These are phyloP conservation scores for Margarornis squamiger DNA, from an alignment of 2,797 vertebrate species.

Conservation along the genomic window DNA sequence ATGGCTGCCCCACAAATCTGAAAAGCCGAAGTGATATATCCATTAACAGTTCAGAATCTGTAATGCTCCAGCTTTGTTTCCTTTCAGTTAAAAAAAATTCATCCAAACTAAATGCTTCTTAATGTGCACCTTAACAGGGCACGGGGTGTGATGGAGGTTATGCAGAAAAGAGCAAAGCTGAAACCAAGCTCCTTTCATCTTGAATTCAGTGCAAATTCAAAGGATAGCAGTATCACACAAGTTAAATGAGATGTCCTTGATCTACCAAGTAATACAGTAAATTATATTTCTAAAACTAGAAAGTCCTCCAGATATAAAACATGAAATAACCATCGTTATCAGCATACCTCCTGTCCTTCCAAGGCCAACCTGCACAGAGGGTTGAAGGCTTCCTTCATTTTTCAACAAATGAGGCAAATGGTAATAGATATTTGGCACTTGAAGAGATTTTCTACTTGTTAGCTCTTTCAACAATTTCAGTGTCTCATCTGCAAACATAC, in stretches of 20 bases:
- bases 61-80: background rate
- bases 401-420: conserved; percentile 98
- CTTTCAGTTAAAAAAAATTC: background rate
- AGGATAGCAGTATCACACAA: background rate
- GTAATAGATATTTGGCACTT: conserved; percentile 99
- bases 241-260: conserved; percentile 41
- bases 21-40: background rate
- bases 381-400: conserved; percentile 95
- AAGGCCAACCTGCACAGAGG: conserved; percentile 91
- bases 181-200: conserved; percentile 35
- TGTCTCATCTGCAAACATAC: conserved; percentile 87
- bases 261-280: background rate
- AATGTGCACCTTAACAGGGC: background rate
- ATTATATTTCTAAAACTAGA: background rate
- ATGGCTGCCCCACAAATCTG: background rate
- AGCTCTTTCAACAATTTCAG: conserved; percentile 95
- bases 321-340: background rate
- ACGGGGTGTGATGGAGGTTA: background rate
- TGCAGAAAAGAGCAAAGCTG: conserved; percentile 27
- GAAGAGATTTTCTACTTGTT: conserved; percentile 90
- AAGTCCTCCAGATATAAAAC: background rate
- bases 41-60: background rate
- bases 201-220: background rate
- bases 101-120: background rate
- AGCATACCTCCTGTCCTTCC: conserved; percentile 93